These are phyloP conservation scores for Solea solea DNA, from an alignment of 2,113 vertebrate species.

Conservation along the genomic window DNA sequence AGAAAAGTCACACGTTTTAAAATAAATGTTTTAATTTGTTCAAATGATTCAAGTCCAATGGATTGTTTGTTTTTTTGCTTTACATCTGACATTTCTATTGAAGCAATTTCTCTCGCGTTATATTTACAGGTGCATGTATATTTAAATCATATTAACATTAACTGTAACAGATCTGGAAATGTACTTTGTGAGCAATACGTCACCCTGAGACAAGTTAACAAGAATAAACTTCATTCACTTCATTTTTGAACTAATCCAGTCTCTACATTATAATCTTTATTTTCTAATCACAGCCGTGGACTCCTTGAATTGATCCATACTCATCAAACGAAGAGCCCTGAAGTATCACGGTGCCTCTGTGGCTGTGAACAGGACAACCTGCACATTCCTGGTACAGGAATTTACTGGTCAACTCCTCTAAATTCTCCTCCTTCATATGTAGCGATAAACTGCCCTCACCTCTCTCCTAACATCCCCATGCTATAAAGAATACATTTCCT, in stretches of 20 bases:
- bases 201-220: conserved; percentile 65
- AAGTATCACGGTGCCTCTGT: conserved; percentile 20
- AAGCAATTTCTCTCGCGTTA: conserved; percentile 39
- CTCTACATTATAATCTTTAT: conserved; percentile 24
- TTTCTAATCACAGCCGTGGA: conserved; percentile 26
- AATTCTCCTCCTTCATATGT: conserved; percentile 12
- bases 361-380: conserved; percentile 21
- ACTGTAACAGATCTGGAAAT: conserved; percentile 55
- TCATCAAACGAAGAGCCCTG: conserved; percentile 41
- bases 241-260: conserved; percentile 35
- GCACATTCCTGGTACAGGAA: conserved; percentile 53
- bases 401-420: conserved; percentile 46
- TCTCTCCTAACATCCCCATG: conserved; percentile 34
- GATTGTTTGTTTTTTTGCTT: conserved; percentile 29
- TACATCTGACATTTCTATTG: conserved; percentile 57
- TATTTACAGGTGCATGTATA: conserved; percentile 70
- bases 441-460: conserved; percentile 23
- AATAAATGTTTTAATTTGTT: conserved; percentile 75
- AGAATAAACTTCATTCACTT: conserved; percentile 10
- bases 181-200: conserved; percentile 55
- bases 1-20: conserved; percentile 49
- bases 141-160: conserved; percentile 42
- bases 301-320: conserved; percentile 24
- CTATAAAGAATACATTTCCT: conserved; percentile 11
- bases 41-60: conserved; percentile 55